These are phyloP conservation scores for Rhagium mordax DNA, from an alignment of 2,888 invertebrate genomes.

Conservation along the genomic window DNA sequence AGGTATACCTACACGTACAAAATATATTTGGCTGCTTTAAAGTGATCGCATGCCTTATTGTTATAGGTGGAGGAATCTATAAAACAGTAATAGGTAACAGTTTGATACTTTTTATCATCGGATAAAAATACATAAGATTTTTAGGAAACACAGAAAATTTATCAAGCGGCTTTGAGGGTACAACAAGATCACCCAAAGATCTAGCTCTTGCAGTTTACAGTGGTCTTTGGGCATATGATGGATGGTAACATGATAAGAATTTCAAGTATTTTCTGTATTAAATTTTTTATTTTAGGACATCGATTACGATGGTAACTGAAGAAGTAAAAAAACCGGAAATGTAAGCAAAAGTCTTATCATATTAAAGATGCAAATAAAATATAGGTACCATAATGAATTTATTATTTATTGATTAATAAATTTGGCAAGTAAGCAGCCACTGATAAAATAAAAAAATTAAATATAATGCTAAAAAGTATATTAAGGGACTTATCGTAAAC, in stretches of 20 bases:
- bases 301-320: conserved; percentile 83
- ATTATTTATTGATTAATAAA: too few relatives aligned
- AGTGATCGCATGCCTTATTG: conserved; percentile 82
- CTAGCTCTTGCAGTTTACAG: conserved; percentile 87
- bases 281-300: conserved; percentile 71
- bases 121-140: background rate
- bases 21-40: conserved; percentile 87
- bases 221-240: conserved; percentile 90
- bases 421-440: too few relatives aligned
- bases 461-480: too few relatives aligned
- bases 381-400: too few relatives aligned
- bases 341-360: conserved; percentile 66
- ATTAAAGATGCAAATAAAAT: too few relatives aligned
- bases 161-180: conserved; percentile 79
- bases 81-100: conserved; percentile 75
- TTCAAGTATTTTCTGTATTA: conserved; percentile 1
- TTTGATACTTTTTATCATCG: background rate
- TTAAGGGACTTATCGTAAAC: too few relatives aligned
- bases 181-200: conserved; percentile 76
- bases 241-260: conserved; percentile 75
- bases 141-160: conserved; percentile 78
- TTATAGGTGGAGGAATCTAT: conserved; percentile 83
- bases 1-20: conserved; percentile 85
- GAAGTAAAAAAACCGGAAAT: conserved; percentile 82
- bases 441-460: too few relatives aligned